These are phyloP conservation scores for Hypselothyrea guttata DNA, from an alignment of 2,888 invertebrate species.

Conservation along the genomic window DNA sequence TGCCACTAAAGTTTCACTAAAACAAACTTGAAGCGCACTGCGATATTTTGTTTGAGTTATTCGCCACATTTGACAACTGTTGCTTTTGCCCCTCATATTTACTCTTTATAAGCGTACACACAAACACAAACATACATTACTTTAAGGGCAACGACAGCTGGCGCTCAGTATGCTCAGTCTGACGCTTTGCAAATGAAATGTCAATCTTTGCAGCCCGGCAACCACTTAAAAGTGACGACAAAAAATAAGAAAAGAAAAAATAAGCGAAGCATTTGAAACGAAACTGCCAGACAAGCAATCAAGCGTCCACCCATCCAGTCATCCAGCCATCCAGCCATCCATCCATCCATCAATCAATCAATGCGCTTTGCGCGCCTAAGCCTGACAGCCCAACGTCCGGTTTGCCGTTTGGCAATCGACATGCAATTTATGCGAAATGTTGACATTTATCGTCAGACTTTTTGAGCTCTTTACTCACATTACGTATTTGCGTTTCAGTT, in stretches of 20 bases:
- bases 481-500: slow-evolving; percentile 48
- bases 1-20: slow-evolving; percentile 46
- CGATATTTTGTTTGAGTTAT: slow-evolving; percentile 34
- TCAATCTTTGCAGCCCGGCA: slow-evolving; percentile 33
- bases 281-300: slow-evolving; percentile 28
- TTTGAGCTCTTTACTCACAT: slow-evolving; percentile 22
- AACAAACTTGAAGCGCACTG: slow-evolving; percentile 22
- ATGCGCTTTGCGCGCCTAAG: slow-evolving; percentile 31
- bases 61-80: slow-evolving; percentile 45
- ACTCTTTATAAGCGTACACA: background rate
- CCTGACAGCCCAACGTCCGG: slow-evolving; percentile 20
- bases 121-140: background rate
- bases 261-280: slow-evolving; percentile 19
- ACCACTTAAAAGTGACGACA: slow-evolving; percentile 36
- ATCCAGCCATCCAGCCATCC: slow-evolving; percentile 27
- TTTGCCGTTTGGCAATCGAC: slow-evolving; percentile 38
- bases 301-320: slow-evolving; percentile 19
- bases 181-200: slow-evolving; percentile 44
- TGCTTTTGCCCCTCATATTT: slow-evolving; percentile 16
- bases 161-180: slow-evolving; percentile 15
- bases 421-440: slow-evolving; percentile 73
- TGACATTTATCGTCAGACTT: slow-evolving; percentile 67
- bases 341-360: slow-evolving; percentile 61
- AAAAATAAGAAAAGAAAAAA: too few relatives aligned
- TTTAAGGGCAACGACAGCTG: background rate